Conservation (phyloP, 1,140 invertebrate species). For the Drosophila mayri region DNA sequence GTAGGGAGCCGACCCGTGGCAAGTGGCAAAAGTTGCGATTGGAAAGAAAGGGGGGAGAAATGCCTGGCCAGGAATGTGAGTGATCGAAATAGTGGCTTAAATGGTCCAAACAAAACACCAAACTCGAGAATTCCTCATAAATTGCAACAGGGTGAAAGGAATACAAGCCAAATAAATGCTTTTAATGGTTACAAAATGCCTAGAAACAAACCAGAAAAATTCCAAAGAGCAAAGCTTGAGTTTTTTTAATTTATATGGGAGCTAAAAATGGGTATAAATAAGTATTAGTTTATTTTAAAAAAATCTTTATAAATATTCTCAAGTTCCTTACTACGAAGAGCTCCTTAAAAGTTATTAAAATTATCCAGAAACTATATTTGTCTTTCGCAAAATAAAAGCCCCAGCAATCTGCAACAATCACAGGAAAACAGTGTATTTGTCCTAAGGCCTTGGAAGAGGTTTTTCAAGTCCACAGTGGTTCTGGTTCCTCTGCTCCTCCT, state of each 20-base stretch:
- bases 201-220: not conserved
- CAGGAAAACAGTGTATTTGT: conserved; percentile 15
- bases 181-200: not conserved
- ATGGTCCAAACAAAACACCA: conserved; percentile 9
- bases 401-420: conserved; percentile 3
- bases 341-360: not conserved
- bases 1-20: not conserved
- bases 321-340: not conserved
- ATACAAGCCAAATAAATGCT: not conserved
- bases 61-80: conserved; percentile 16
- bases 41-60: conserved; percentile 1
- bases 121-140: not conserved
- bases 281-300: too few species aligned
- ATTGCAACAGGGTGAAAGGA: conserved; percentile 19
- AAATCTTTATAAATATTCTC: too few species aligned
- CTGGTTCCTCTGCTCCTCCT: not conserved
- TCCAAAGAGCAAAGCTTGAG: too few species aligned
- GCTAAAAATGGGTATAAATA: too few species aligned
- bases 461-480: conserved; percentile 24
- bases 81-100: conserved; percentile 15
- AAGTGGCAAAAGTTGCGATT: conserved; percentile 30
- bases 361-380: not conserved
- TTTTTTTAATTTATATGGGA: too few species aligned
- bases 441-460: conserved; percentile 29
- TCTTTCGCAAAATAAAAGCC: not conserved